Base-by-base conservation (phyloP, 2,797 vertebrate genomes). In the Pseudomugil tenellus region DNA sequence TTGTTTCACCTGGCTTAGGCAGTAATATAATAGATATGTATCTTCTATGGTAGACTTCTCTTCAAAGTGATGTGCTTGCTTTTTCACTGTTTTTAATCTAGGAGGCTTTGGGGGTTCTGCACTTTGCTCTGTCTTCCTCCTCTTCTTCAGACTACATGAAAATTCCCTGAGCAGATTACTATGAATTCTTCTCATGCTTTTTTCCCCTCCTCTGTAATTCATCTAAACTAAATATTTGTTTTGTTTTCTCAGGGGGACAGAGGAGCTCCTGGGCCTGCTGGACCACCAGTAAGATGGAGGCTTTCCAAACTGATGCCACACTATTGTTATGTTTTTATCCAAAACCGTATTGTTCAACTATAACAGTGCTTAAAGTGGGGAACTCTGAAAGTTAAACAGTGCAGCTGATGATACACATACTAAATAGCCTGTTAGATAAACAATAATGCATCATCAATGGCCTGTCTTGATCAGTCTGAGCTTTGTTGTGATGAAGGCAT, bases 241-340 rank as follows among this genome's bases (percentile, higher is more conserved):
- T 90, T 88, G 69, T 71, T 87, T 84, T 88, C 85, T 59, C 83
- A 99, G 97, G 98, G 97, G 12, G 95, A 97, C 41, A 92, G 95
- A 95, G 97, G 98, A 56, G 94, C 95, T 85, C 95, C 96, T 56
- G 97, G 98, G 87, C 93, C 95, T 76, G 92, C 93, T 58, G 98
- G 98, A 90, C 95, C 96, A 90, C 96, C 98, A 83, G 97, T 99
- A 95, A 98, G 98, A 96, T 89, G 73, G 29, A 49, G 17, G 6
- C 58, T 61, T 21, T 75, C 76, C 79, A 63, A 82, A 56, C 58
- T 19, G 63, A 85, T 86, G 83, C 48, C 73, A 67, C 72, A 77
- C 72, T 71, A 63, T 74, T 87, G n/a, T 68, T 61, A 21, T 71
- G 23, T 69, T 67, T 41, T 79, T 46, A 59, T 70, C 21, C 26